phyloP scores from a whole-genome alignment of 2,888 invertebrate genomes.

The Aquatica leii region DNA sequence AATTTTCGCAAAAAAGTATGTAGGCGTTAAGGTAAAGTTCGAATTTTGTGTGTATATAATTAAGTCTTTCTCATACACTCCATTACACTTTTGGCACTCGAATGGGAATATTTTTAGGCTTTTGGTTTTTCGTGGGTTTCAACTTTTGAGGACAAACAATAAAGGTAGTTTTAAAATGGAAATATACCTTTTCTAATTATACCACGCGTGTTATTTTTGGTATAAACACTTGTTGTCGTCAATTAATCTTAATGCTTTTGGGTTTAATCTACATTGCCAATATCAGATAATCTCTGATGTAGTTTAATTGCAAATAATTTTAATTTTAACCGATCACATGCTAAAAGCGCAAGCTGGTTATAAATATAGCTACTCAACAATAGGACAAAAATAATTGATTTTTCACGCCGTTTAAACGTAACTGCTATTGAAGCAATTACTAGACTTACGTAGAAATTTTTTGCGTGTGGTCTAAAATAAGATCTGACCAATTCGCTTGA shows the following conservation, averaged over 20 bases:
- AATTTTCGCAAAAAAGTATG: too few relatives aligned
- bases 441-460: not conserved
- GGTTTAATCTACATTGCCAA: constrained; percentile 25
- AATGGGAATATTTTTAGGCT: not conserved
- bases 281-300: constrained; percentile 27
- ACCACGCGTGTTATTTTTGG: not conserved
- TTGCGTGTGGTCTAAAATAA: constrained; percentile 4
- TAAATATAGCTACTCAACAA: not conserved
- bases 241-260: constrained; percentile 14
- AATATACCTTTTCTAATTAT: not conserved
- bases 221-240: constrained; percentile 20
- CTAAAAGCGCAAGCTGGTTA: not conserved
- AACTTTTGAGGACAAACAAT: too few relatives aligned
- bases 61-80: not conserved
- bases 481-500: constrained; percentile 1
- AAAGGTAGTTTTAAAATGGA: too few relatives aligned
- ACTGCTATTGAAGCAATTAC: too few relatives aligned
- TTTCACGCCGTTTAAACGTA: too few relatives aligned
- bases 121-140: too few relatives aligned
- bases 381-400: not conserved
- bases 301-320: constrained; percentile 3
- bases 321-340: constrained; percentile 1
- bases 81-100: constrained; percentile 12
- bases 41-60: not conserved
- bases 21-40: constrained; percentile 7